Evolutionary conservation across 1,140 invertebrate genomes (phyloP), one percentile per base, ranked within the genome.

Genomic region (Phymorhynchus buccinoides): DNA sequence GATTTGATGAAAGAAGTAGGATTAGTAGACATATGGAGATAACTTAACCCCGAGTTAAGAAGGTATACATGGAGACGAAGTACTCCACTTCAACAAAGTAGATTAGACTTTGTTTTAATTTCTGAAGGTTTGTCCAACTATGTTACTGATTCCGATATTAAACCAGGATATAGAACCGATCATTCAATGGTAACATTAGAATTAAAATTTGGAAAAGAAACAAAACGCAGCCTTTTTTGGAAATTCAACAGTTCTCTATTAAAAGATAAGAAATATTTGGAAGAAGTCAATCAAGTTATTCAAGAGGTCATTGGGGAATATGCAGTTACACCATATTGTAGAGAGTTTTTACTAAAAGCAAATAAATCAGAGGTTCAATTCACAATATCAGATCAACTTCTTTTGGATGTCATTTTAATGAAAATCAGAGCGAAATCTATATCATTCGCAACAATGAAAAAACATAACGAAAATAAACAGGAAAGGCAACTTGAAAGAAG

Each of bases 1-100:
- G n/a, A n/a, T n/a, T n/a, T n/a, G 27, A 85, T 78, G 42, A 41
- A 82, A 32, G 35, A 62, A 22, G 48, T 87, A 42, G 68, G 32
- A 35, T 71, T 9, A 2, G 32, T 18, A 18, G 12, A n/a, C n/a
- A n/a, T n/a, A 7, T n/a, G 66, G 66, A 12, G 66, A n/a, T 12
- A 71, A 71, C 12, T 71, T 7, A 18, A 71, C n/a, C 66, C 66
- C 9, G 66, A 71, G 30, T 14, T n/a, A 71, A 9, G 7, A 7
- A 71, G 66, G n/a, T 71, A n/a, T 71, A 71, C 66, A 18, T 71
- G 66, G 66, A 71, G 66, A 71, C 18, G 9, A 30, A n/a, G 30
- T 32, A 18, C 7, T n/a, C 66, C 66, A 18, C 7, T 71, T 7
- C 66, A 71, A 71, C 66, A 71, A 71, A 71, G 66, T 32, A 71